Evolutionary conservation across 2,888 invertebrate genomes (phyloP), one percentile per base, ranked within the genome.

Genomic region (Incurvaria masculella): DNA sequence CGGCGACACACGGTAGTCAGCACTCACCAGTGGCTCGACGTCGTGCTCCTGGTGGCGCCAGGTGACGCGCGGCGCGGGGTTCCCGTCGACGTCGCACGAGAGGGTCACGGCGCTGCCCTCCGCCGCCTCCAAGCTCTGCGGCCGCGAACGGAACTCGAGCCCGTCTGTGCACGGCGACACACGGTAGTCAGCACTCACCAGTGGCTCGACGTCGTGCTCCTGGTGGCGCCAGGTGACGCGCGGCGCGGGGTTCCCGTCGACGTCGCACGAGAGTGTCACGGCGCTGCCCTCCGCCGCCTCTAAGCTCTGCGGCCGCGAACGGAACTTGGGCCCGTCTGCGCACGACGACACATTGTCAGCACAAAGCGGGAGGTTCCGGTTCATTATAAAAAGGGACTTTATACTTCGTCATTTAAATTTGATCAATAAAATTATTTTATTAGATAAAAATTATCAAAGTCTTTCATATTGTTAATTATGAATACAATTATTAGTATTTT

Each of bases 141-240:
- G 93, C 45, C 82, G 81, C 46, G 82, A 84, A 51, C 86, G 83
- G 64, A 94, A 94, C 49, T 86, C 83, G 23, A 94, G 94, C 45
- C 91, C 91, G 73, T 92, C 93, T 94, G 68, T 17, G 65, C 64
- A 40, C n/a, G 5, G 33, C 17, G 10, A 10, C 14, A 14, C 14
- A 27, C 14, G 27, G 8, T 14, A 14, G 14, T 27, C 14, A 14
- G 8, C 10, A 27, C 27, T 14, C 14, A 27, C 27, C 10, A 10
- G n/a, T n/a, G n/a, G n/a, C n/a, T n/a, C n/a, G n/a, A n/a, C n/a
- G 55, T 88, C 87, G 48, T 88, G 86, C 56, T 89, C 88, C 62
- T 91, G 88, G 65, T 89, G 90, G 48, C 89, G 84, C 96, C 96
- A 97, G 19, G 88, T 84, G 54, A 97, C 90, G 58, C 92, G 91